Base-by-base conservation (phyloP, 2,113 vertebrate genomes). In the Oreotrochilus melanogaster region DNA sequence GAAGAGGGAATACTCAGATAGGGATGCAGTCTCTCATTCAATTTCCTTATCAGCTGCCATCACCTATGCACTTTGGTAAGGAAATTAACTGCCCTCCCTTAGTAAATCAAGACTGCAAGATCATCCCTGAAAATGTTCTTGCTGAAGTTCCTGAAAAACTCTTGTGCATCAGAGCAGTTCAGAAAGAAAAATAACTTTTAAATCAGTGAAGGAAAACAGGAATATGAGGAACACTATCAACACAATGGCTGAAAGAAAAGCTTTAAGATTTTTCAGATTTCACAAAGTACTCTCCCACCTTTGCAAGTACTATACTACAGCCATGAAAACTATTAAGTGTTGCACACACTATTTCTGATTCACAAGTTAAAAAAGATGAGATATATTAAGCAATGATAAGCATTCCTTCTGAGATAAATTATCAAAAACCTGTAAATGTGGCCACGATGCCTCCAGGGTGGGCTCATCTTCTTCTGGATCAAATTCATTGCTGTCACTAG, bases 401-500 rank as follows among this genome's bases (percentile, higher is more conserved):
- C 23, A 53, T 48, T 84, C 90, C 22, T 79, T 91, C 72, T 88
- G 35, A 89, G n/a, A 86, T 53, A 51, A 93, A 89, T 71, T n/a
- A 56, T 61, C 39, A 87, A 79, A 96, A 88, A 96, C 99, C 99
- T 99, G 99, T 98, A 99, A 98, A 97, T 99, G 99, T 71, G 99
- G 99, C 99, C 99, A 99, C 1, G 99, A 99, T 78, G 99, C 99
- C 97, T 99, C 99, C 83, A 99, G 98, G 69, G 99, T 99, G 82
- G 99, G 99, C 97, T 99, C 99, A 92, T 99, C 99, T 97, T 99
- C 99, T 97, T 99, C 99, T 57, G 99, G 99, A 98, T 99, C 99
- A 97, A 99, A 99, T 98, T 99, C 99, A 67, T 99, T 99, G 98
- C 99, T 99, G 98, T 99, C 99, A 83, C 99, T 99, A 97, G 99